A percentile compares a stretch with the other conserved stretches of the same genome.
phyloP scores from a whole-genome alignment of 1,140 invertebrate genomes.

The Hyphantria cunea region DNA sequence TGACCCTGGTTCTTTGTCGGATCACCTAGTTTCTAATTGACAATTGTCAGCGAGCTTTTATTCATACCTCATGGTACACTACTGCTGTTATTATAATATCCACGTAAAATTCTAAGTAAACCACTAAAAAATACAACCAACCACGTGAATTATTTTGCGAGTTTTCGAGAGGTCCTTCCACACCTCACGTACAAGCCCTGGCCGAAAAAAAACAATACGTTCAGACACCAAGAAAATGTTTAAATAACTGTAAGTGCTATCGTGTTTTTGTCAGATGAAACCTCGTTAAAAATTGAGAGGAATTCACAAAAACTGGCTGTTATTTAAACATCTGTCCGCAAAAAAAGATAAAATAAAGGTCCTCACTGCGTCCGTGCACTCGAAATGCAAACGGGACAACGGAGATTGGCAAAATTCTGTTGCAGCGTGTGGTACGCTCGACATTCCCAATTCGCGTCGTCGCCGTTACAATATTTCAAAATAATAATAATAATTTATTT shows the following conservation, averaged over 20 bases:
- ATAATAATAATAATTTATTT: too few relatives aligned
- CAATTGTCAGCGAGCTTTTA: too few relatives aligned
- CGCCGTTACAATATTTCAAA: conserved; percentile 17
- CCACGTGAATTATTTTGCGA: conserved; percentile 31
- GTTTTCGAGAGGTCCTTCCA: conserved; percentile 41
- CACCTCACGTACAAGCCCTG: conserved; percentile 41
- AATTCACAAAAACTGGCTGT: conserved; percentile 64
- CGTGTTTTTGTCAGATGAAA: conserved; percentile 54
- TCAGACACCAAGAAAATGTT: conserved; percentile 54
- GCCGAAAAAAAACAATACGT: conserved; percentile 39
- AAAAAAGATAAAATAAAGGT: conserved; percentile 60
- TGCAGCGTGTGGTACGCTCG: conserved; percentile 32
- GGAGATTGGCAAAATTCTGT: conserved; percentile 52
- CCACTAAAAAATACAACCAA: conserved; percentile 30
- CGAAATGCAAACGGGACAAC: conserved; percentile 61
- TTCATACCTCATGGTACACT: conserved; percentile 23
- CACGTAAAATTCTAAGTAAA: conserved; percentile 32
- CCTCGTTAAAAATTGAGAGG: conserved; percentile 61
- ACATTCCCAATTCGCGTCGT: conserved; percentile 20
- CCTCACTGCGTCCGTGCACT: conserved; percentile 44
- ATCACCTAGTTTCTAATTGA: too few relatives aligned
- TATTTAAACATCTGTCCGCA: conserved; percentile 60
- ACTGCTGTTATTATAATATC: conserved; percentile 30
- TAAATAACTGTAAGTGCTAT: conserved; percentile 65
- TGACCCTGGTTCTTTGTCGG: too few relatives aligned